A percentile compares a stretch with the other conserved stretches of the same genome.
These are phyloP conservation scores for Eulemur macaco DNA, from an alignment of 2,113 vertebrate species.

Conservation along the genomic window DNA sequence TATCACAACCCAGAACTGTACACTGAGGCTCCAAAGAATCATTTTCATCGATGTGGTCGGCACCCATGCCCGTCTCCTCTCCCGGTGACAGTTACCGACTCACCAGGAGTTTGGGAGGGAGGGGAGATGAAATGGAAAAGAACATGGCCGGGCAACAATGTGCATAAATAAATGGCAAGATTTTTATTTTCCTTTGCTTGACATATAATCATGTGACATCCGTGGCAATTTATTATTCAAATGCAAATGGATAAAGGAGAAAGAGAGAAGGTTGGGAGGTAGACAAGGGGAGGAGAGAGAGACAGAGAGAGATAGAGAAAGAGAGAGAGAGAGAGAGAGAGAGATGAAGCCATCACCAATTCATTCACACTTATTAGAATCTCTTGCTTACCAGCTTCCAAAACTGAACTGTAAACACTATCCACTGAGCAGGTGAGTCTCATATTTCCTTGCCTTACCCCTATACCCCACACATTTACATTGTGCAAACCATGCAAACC, in stretches of 20 bases:
- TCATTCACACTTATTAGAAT: neutral
- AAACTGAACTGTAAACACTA: neutral
- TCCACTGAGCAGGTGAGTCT: neutral
- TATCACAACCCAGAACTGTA: neutral
- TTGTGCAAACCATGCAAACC: neutral
- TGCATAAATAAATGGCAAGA: neutral
- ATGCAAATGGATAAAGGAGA: neutral
- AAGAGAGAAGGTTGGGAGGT: neutral
- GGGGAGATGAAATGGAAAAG: no score
- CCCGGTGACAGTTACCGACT: neutral
- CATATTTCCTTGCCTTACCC: neutral
- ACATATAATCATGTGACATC: neutral
- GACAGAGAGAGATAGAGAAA: neutral
- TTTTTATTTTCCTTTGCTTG: neutral
- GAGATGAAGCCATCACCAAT: no score
- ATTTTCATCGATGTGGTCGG: neutral
- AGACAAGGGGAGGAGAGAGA: neutral
- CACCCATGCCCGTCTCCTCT: neutral
- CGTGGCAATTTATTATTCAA: neutral
- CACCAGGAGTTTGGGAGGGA: neutral
- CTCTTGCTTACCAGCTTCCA: neutral
- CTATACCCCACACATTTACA: neutral
- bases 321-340: neutral
- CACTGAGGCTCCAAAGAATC: neutral
- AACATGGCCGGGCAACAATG: accelerated